Percentiles rank a stretch among this genome's conserved stretches.
Evolutionary conservation across 2,113 vertebrate genomes (phyloP).

Genomic region (Agapornis roseicollis): DNA sequence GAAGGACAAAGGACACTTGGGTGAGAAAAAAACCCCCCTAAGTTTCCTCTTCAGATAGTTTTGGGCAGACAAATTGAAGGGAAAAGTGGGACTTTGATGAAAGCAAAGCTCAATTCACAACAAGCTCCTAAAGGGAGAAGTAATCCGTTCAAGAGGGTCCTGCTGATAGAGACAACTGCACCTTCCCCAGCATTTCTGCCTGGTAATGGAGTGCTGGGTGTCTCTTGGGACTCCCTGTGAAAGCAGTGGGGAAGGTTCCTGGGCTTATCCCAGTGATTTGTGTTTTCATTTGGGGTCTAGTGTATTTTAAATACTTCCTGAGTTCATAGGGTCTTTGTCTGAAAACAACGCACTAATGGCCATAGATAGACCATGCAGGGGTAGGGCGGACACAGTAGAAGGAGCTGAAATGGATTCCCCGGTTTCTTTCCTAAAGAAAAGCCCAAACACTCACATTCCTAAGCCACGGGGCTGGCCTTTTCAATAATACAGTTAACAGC

Average conservation of each 20-base stretch:
- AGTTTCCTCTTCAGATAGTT: not conserved
- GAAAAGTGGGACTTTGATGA: not conserved
- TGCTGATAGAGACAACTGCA: not conserved
- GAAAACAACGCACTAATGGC: not conserved
- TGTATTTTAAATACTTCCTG: not conserved
- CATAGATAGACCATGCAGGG: not conserved
- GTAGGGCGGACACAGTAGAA: no score
- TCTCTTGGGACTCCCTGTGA: not conserved
- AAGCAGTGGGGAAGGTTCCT: not conserved
- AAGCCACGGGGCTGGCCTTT: not conserved
- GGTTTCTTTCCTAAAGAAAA: not conserved
- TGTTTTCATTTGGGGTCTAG: not conserved
- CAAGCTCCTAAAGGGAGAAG: not conserved
- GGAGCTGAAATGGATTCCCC: not conserved
- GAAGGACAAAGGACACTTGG: not conserved
- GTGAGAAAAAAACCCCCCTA: rapidly evolving
- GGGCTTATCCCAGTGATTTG: not conserved
- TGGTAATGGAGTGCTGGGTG: not conserved
- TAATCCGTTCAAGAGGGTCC: not conserved
- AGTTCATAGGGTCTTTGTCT: not conserved
- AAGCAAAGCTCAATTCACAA: not conserved
- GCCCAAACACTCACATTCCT: not conserved
- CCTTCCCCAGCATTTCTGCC: not conserved
- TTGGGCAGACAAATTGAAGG: not conserved
- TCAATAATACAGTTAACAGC: not conserved